Evolutionary conservation across 2,888 invertebrate species (phyloP).

Genomic region (Uloborus plumipes): DNA sequence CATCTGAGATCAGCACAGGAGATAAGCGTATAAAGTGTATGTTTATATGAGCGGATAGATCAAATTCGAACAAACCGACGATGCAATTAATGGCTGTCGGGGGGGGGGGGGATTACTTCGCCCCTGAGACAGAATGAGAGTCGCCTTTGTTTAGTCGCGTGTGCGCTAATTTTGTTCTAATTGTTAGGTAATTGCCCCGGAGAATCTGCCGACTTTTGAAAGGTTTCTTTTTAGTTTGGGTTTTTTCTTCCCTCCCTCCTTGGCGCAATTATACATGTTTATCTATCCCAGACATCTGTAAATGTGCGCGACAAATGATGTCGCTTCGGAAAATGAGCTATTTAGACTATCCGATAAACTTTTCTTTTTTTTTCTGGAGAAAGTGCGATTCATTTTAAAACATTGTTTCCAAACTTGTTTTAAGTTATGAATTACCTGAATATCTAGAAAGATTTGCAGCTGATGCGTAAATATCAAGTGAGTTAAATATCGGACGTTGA

Average conservation of each 20-base stretch:
- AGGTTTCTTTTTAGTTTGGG: background rate
- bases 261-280: constrained; percentile 29
- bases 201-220: constrained; percentile 9
- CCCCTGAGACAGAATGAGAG: constrained; percentile 7
- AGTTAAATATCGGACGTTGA: no score
- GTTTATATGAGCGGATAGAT: constrained; percentile 20
- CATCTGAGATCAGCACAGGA: constrained; percentile 8
- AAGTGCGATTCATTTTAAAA: no score
- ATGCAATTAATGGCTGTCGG: constrained; percentile 41
- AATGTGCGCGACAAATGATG: no score
- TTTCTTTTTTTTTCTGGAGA: no score
- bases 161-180: constrained; percentile 48
- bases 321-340: no score
- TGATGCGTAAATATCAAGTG: no score
- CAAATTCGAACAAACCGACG: constrained; percentile 30
- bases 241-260: constrained; percentile 3
- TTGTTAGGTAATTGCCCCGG: constrained; percentile 47
- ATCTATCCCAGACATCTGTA: constrained; percentile 32
- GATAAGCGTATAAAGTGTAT: constrained; percentile 30
- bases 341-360: no score
- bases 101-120: background rate
- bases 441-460: no score
- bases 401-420: no score
- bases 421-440: no score
- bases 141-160: constrained; percentile 33